These are phyloP conservation scores for Enoplosus armatus DNA, from an alignment of 2,797 vertebrate genomes.

Conservation along the genomic window DNA sequence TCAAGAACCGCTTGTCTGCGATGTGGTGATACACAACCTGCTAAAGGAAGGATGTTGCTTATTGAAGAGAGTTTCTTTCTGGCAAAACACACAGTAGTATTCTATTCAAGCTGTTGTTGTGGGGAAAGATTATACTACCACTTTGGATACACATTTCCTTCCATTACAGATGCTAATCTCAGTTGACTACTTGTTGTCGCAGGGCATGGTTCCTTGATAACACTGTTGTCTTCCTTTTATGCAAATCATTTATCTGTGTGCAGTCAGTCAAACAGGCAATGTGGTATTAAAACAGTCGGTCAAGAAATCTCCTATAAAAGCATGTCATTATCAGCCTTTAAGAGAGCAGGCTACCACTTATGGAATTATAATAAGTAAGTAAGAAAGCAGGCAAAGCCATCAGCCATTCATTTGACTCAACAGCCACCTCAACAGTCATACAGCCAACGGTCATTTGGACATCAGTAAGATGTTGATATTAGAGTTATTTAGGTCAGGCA, in stretches of 20 bases:
- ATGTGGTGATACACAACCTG: constrained; percentile 39
- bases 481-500: constrained; percentile 74
- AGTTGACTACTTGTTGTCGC: constrained; percentile 32
- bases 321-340: constrained; percentile 29
- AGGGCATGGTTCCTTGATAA: constrained; percentile 41
- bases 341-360: not conserved
- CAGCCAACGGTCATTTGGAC: constrained; percentile 46
- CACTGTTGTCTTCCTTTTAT: constrained; percentile 25
- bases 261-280: constrained; percentile 22
- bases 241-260: constrained; percentile 38
- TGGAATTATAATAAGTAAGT: not conserved
- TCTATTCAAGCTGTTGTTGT: constrained; percentile 10
- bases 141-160: constrained; percentile 49
- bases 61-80: constrained; percentile 29
- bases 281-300: constrained; percentile 23
- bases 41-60: constrained; percentile 43
- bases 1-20: constrained; percentile 44
- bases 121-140: constrained; percentile 43
- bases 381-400: constrained; percentile 28
- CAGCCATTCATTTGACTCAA: constrained; percentile 24
- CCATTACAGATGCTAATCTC: constrained; percentile 15
- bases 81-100: constrained; percentile 35
- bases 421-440: constrained; percentile 29
- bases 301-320: constrained; percentile 31
- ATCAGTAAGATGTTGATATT: constrained; percentile 59